Conservation (phyloP, 2,888 invertebrate genomes). For the Tigriopus californicus region DNA sequence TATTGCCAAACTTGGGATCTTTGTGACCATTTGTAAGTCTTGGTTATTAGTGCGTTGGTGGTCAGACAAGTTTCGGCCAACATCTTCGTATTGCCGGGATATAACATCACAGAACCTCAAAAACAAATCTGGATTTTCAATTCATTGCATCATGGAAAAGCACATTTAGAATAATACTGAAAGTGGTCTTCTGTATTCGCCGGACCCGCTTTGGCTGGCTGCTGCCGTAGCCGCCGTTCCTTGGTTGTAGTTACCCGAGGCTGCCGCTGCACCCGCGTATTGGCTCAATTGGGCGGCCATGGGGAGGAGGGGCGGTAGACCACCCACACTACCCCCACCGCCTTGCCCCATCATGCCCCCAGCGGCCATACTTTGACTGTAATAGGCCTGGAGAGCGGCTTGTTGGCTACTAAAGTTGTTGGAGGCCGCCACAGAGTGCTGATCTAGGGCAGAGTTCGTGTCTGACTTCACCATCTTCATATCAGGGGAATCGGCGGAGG, state of each 20-base stretch:
- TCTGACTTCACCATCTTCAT: not conserved
- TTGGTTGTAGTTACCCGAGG: not conserved
- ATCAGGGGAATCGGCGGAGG: slow-evolving; percentile 6
- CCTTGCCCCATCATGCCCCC: not conserved
- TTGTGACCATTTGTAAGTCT: too few relatives aligned
- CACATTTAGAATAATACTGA: slow-evolving; percentile 14
- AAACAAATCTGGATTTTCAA: too few relatives aligned
- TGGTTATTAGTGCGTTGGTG: too few relatives aligned
- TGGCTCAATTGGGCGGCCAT: slow-evolving; percentile 11
- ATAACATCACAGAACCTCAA: too few relatives aligned
- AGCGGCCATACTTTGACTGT: not conserved
- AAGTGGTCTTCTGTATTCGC: slow-evolving; percentile 11
- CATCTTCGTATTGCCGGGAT: too few relatives aligned
- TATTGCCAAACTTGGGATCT: too few relatives aligned
- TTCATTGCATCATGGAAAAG: too few relatives aligned
- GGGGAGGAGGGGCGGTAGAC: not conserved
- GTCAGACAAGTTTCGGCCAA: too few relatives aligned
- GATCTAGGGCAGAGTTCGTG: not conserved
- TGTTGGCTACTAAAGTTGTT: not conserved
- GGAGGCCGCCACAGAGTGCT: not conserved
- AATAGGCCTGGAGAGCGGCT: slow-evolving; percentile 10
- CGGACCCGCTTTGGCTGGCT: not conserved
- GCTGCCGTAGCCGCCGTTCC: not conserved
- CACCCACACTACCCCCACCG: not conserved
- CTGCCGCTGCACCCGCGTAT: not conserved